These are phyloP conservation scores for Leptothorax acervorum DNA, from an alignment of 2,888 invertebrate genomes.

Conservation along the genomic window DNA sequence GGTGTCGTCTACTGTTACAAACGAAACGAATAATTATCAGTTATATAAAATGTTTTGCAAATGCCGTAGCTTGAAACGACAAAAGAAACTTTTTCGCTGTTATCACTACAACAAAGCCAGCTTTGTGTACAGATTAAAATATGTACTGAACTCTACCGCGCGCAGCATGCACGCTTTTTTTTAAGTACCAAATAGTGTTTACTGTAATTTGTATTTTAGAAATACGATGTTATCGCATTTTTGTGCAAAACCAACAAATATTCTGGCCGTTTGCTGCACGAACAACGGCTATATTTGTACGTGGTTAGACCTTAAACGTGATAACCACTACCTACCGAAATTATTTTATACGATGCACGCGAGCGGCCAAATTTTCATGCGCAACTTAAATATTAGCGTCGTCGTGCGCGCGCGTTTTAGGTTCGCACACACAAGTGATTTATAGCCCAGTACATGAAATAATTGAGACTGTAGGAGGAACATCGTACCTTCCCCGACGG, in stretches of 20 bases:
- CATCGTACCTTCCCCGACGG: conserved; percentile 52
- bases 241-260: conserved; percentile 38
- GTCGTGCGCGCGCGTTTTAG: conserved; percentile 51
- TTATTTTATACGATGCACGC: conserved; percentile 56
- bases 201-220: conserved; percentile 37
- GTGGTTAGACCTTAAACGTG: conserved; percentile 24
- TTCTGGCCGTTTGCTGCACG: conserved; percentile 9
- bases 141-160: conserved; percentile 12
- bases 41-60: conserved; percentile 23
- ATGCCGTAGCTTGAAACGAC: not conserved
- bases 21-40: conserved; percentile 4
- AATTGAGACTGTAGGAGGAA: conserved; percentile 68
- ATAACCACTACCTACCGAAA: conserved; percentile 38
- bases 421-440: conserved; percentile 66
- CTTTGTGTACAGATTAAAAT: conserved; percentile 20
- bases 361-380: conserved; percentile 55
- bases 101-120: conserved; percentile 11
- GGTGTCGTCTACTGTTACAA: not conserved
- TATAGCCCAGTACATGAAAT: conserved; percentile 65
- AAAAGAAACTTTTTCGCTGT: conserved; percentile 31
- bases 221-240: conserved; percentile 25
- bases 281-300: conserved; percentile 36
- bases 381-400: conserved; percentile 64
- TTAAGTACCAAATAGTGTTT: conserved; percentile 34
- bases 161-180: conserved; percentile 4